Base-by-base conservation (phyloP, 2,797 vertebrate genomes). In the Manis crassicaudata region DNA sequence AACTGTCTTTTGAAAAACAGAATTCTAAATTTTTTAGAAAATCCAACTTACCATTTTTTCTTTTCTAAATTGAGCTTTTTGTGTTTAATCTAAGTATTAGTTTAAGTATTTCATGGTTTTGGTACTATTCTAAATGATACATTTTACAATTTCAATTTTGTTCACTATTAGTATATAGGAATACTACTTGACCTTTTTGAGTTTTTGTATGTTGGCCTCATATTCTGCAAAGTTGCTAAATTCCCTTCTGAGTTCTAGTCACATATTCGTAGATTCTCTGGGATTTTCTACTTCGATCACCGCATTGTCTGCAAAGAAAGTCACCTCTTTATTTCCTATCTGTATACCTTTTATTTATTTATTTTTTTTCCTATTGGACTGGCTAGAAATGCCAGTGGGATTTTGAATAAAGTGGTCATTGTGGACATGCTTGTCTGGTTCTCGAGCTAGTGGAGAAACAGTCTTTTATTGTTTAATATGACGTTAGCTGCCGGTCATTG, bases 91-190 rank as follows among this genome's bases (percentile, higher is more conserved):
- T 70, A 70, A 92, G 46, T 60, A 23, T 68, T 58, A 81, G 35
- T 35, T 25, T 75, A 80, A 91, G 62, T 56, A 20, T 60, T 63
- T 46, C 12, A 54, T 75, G 77, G 2, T 81, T 94, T 88, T 20
- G 32, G 21, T 58, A 16, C 10, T 70, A 17, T 35, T 70, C 18
- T 58, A 88, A 72, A 46, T 40, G 23, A 21, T 29, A 29, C 21
- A 80, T 93, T 46, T n/a, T 18, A 52, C 85, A 88, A 29, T 84
- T 85, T 77, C n/a, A 43, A 27, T 81, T 85, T 80, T 94, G 60
- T 43, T 89, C 54, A 37, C 58, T 63, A 23, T 56, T 75, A 56
- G 7, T 23, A 18, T 43, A 25, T 40, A 70, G 63, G 68, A 80
- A 77, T 46, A 60, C 23, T 21, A 11, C 12, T 63, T 63, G 14